A percentile compares a stretch with the other conserved stretches of the same genome.
Conservation (phyloP, 2,113 vertebrate species). For the Labrus mixtus region DNA sequence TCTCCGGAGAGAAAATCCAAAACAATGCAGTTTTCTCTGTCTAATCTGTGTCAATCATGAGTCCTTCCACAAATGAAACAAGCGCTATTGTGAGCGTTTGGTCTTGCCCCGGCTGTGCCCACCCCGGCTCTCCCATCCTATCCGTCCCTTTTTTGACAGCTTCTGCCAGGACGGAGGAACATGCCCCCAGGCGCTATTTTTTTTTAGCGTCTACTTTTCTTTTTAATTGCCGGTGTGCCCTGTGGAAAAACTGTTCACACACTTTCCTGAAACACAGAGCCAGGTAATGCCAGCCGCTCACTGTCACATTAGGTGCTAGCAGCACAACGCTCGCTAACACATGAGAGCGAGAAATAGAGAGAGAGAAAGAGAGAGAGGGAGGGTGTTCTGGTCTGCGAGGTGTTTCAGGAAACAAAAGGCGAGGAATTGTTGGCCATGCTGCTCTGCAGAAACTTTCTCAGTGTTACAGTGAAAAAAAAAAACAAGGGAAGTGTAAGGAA, state of each 20-base stretch:
- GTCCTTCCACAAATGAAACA: conserved; percentile 80
- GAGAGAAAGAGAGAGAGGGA: conserved; percentile 14
- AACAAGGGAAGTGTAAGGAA: conserved; percentile 20
- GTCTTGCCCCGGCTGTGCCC: conserved; percentile 69
- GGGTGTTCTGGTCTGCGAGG: conserved; percentile 47
- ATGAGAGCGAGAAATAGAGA: conserved; percentile 27
- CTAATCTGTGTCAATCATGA: conserved; percentile 86
- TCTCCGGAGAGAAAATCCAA: conserved; percentile 80
- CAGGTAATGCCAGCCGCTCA: conserved; percentile 69
- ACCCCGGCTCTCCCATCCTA: conserved; percentile 67
- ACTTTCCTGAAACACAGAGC: conserved; percentile 68
- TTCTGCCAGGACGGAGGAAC: conserved; percentile 80
- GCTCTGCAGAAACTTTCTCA: conserved; percentile 66
- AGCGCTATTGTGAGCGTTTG: conserved; percentile 80
- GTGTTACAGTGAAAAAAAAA: conserved; percentile 26
- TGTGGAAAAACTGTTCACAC: conserved; percentile 73
- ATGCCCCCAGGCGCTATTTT: conserved; percentile 76
- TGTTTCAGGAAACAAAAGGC: conserved; percentile 73
- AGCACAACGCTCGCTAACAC: conserved; percentile 55
- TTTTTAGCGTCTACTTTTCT: conserved; percentile 72
- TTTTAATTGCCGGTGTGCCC: conserved; percentile 80
- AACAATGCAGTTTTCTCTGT: conserved; percentile 83
- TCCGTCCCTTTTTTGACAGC: conserved; percentile 80
- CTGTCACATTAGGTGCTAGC: conserved; percentile 71
- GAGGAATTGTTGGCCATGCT: conserved; percentile 49